Evolutionary conservation across 2,797 vertebrate species (phyloP), one percentile per base, ranked within the genome.

Genomic region (Limosa lapponica): DNA sequence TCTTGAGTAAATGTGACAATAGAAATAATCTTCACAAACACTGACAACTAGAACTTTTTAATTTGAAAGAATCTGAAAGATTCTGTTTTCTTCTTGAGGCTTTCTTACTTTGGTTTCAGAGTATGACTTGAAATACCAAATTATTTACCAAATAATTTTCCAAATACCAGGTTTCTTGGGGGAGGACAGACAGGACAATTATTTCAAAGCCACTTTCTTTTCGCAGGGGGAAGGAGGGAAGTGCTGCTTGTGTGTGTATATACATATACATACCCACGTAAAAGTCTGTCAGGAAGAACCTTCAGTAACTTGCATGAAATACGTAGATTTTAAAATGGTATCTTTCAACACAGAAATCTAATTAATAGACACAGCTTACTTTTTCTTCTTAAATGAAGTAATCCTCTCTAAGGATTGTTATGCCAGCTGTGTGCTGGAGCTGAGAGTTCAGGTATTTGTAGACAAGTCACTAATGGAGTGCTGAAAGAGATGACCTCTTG

Each of bases 141-240:
- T n/a, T n/a, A 30, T 37, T 70, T 27, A 77, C 61, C 3, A 72
- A 78, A 74, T 34, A 0, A 12, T 67, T 64, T 77, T 37, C n/a
- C 28, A 49, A 80, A 34, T 49, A 44, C 1, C 5, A 27, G 8
- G 3, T 70, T 89, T 73, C 30, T 75, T 23, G 27, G 6, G 10
- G 6, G 5, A 3, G 4, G 28, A 51, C 19, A 15, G 41, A 34
- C 6, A 12, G 25, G 55, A 28, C 23, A 64, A 28, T 52, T 57
- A 52, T 49, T 86, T 67, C 8, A 78, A 64, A 64, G 44, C 1
- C 24, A 6, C 1, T 19, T 32, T 49, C 34, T 49, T 32, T 34
- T 32, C 5, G 5, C 0, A 2, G 3, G 1, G 4, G 13, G 3
- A 11, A 3, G 4, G 10, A 3, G 6, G 13, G 28, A 17, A 54